Percentiles rank a stretch among this genome's conserved stretches.
Conservation (phyloP, 53 echinoderm and acorn worm species). For the Echinarachnius parma region DNA sequence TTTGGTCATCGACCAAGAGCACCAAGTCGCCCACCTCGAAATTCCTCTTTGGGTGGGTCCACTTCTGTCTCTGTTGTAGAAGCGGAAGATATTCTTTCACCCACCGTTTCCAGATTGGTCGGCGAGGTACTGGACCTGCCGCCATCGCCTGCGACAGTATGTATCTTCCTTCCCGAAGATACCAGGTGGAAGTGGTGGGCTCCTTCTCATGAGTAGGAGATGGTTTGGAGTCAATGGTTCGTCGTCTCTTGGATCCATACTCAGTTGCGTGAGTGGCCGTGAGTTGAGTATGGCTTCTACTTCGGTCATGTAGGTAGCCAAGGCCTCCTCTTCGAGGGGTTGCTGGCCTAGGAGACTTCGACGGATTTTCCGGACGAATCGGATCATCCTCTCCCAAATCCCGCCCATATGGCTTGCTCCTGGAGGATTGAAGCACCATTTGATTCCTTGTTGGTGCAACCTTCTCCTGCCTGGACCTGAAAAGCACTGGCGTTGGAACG, state of each 20-base stretch:
- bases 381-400: conserved; percentile 64
- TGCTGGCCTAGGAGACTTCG: conserved; percentile 38
- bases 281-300: conserved; percentile 68
- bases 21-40: conserved; percentile 35
- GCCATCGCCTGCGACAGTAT: conserved; percentile 53
- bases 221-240: conserved; percentile 69
- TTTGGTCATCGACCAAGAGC: conserved; percentile 25
- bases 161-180: conserved; percentile 44
- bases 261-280: conserved; percentile 55
- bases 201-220: conserved; percentile 42
- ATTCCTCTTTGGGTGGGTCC: conserved; percentile 41
- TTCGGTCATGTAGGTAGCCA: conserved; percentile 58
- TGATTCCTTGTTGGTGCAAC: conserved; percentile 38
- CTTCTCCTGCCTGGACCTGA: too few species aligned
- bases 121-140: conserved; percentile 56
- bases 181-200: conserved; percentile 33
- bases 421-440: conserved; percentile 72
- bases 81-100: conserved; percentile 59
- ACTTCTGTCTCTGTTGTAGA: conserved; percentile 53
- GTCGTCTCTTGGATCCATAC: conserved; percentile 48
- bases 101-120: conserved; percentile 47
- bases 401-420: conserved; percentile 60
- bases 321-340: conserved; percentile 36
- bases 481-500: too few species aligned
- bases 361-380: conserved; percentile 39